These are phyloP conservation scores for Reinhardtius hippoglossoides DNA, from an alignment of 2,113 vertebrate species.

Conservation along the genomic window DNA sequence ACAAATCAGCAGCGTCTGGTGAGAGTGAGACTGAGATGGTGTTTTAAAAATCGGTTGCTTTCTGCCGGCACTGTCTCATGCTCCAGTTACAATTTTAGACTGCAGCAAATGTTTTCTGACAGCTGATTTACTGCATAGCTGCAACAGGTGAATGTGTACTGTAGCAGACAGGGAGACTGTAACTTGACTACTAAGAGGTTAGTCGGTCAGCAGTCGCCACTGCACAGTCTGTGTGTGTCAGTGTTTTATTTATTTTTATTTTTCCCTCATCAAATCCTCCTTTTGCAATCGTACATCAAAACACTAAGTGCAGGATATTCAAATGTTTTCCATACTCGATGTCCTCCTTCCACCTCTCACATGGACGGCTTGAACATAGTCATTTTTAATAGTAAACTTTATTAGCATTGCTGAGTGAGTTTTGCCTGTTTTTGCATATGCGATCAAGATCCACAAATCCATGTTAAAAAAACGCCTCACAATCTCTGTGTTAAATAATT, in stretches of 20 bases:
- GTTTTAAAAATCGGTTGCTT: conserved; percentile 10
- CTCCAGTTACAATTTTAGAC: conserved; percentile 50
- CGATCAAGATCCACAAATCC: too few species aligned
- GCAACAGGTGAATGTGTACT: conserved; percentile 48
- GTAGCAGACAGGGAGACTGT: conserved; percentile 29
- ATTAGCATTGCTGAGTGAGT: too few species aligned
- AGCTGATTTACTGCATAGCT: conserved; percentile 46
- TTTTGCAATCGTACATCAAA: not conserved
- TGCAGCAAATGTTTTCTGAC: conserved; percentile 52
- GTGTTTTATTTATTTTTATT: not conserved
- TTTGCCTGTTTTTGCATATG: too few species aligned
- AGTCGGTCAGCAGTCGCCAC: conserved; percentile 45
- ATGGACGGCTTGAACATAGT: too few species aligned
- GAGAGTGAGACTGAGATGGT: not conserved
- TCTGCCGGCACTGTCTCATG: conserved; percentile 18
- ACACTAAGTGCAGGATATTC: not conserved
- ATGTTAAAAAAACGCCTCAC: too few species aligned
- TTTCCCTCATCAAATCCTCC: not conserved
- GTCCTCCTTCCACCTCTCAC: too few species aligned
- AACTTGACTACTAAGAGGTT: conserved; percentile 42
- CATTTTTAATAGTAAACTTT: too few species aligned
- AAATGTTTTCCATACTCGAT: not conserved
- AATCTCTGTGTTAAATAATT: too few species aligned
- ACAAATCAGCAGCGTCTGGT: not conserved
- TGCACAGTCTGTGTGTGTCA: not conserved